These are phyloP conservation scores for Thrips palmi DNA, from an alignment of 1,140 invertebrate genomes.

Conservation along the genomic window DNA sequence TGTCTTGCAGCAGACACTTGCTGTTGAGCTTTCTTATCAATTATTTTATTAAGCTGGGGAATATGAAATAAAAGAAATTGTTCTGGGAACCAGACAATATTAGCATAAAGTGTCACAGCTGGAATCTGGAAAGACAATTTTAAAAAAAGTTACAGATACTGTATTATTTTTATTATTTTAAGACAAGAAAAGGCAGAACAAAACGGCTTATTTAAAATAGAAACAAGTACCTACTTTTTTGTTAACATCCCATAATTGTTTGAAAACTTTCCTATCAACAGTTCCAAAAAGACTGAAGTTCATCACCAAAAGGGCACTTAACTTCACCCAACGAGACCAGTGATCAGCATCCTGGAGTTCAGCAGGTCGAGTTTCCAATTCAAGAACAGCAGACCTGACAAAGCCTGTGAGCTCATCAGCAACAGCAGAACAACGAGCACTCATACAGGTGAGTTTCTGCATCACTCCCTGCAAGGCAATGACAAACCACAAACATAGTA, in stretches of 20 bases:
- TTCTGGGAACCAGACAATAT: constrained; percentile 63
- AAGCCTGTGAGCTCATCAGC: no score
- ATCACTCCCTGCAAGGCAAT: no score
- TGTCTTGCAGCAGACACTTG: constrained; percentile 30
- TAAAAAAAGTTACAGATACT: constrained; percentile 5
- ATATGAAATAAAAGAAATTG: constrained; percentile 46
- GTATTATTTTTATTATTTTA: constrained; percentile 12
- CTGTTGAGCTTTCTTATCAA: constrained; percentile 39
- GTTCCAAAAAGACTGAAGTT: constrained; percentile 54
- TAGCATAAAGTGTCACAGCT: constrained; percentile 51
- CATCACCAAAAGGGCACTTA: constrained; percentile 52
- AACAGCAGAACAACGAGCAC: no score
- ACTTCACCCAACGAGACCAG: constrained; percentile 54
- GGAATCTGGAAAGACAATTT: constrained; percentile 31
- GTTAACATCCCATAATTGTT: constrained; percentile 48
- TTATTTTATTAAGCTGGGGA: constrained; percentile 31
- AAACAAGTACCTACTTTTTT: constrained; percentile 37
- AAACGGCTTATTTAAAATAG: constrained; percentile 8
- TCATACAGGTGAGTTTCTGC: no score
- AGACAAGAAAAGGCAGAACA: constrained; percentile 10
- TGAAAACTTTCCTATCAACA: constrained; percentile 60
- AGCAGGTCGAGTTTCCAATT: no score
- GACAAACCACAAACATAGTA: no score
- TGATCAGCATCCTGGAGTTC: no score
- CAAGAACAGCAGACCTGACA: no score